These are phyloP conservation scores for Drosophila melanogaster DNA, from an alignment of 1,140 invertebrate species.

Conservation along the genomic window Release_6_plus_ISO1_MT NT_037436.4:5443001-5443500, in stretches of 20 bases:
- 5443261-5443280: conserved; percentile 43
- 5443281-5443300: conserved; percentile 35
- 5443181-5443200: background rate
- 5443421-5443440: background rate
- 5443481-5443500: conserved; percentile 79
- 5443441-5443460: conserved; percentile 50
- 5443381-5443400: conserved; percentile 69
- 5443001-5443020: conserved; percentile 68
- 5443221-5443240: too few species aligned
- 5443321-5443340: conserved; percentile 35
- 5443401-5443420: background rate
- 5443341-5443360: conserved; percentile 51
- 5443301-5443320: conserved; percentile 64
- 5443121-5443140: too few species aligned
- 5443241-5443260: background rate
- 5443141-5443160: background rate
- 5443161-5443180: background rate
- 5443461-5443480: conserved; percentile 53
- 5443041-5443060: background rate
- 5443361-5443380: conserved; percentile 80
- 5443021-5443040: conserved; percentile 21
- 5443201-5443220: background rate
- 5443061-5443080: background rate
- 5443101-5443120: background rate
- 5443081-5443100: background rate